These are phyloP conservation scores for Caenorhabditis elegans DNA, from an alignment of 1,140 invertebrate genomes.

Conservation along the genomic window WBcel235 BX284606.5:14580501-14581000, in stretches of 20 bases:
- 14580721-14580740: conserved; percentile 52
- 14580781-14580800: conserved; percentile 43
- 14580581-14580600: conserved; percentile 47
- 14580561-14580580: conserved; percentile 63
- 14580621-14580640: too few species aligned
- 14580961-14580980: too few species aligned
- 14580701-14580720: conserved; percentile 53
- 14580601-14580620: neutral
- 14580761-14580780: conserved; percentile 6
- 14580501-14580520: conserved; percentile 49
- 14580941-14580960: too few species aligned
- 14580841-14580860: too few species aligned
- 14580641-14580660: conserved; percentile 10
- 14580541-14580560: conserved; percentile 61
- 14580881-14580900: neutral
- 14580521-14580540: conserved; percentile 56
- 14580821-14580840: neutral
- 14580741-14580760: conserved; percentile 44
- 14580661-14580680: conserved; percentile 48
- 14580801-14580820: conserved; percentile 40
- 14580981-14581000: too few species aligned
- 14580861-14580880: neutral
- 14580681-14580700: conserved; percentile 48
- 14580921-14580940: neutral
- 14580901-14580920: neutral